phyloP scores from a whole-genome alignment of 2,113 vertebrate genomes.

The Saimiri boliviensis region DNA sequence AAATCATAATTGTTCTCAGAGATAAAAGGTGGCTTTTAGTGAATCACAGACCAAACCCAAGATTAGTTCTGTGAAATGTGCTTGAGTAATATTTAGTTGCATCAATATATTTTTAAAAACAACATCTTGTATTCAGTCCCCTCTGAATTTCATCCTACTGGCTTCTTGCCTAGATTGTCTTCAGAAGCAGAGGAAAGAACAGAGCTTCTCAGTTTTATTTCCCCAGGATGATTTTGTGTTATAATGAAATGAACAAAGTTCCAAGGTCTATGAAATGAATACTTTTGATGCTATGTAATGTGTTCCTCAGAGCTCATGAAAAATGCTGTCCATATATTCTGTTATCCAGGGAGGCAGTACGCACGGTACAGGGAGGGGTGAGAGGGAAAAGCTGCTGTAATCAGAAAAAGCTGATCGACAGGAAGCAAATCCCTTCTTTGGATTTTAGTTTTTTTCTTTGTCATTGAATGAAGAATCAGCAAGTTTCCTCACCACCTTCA shows the following conservation, averaged over 20 bases:
- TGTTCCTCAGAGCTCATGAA: background rate
- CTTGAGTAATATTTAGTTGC: slow-evolving; percentile 49
- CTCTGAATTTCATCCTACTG: slow-evolving; percentile 27
- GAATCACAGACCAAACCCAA: slow-evolving; percentile 27
- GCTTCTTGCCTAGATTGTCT: background rate
- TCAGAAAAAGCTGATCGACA: background rate
- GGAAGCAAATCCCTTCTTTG: background rate
- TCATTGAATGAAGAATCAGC: background rate
- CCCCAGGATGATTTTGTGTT: background rate
- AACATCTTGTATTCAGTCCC: background rate
- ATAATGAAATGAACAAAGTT: background rate
- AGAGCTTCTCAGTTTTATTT: background rate
- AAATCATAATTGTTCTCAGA: background rate
- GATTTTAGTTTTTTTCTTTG: background rate
- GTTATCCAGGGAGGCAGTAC: background rate
- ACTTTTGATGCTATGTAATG: background rate
- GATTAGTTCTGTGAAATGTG: slow-evolving; percentile 26
- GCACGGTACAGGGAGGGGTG: rapidly evolving
- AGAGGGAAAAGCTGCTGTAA: background rate
- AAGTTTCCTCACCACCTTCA: background rate
- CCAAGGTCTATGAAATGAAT: background rate
- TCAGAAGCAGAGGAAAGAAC: background rate
- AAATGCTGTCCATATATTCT: background rate
- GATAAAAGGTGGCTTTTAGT: background rate
- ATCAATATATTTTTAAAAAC: slow-evolving; percentile 22